These are phyloP conservation scores for Leptinotarsa texana DNA, from an alignment of 1,140 invertebrate genomes.

Conservation along the genomic window DNA sequence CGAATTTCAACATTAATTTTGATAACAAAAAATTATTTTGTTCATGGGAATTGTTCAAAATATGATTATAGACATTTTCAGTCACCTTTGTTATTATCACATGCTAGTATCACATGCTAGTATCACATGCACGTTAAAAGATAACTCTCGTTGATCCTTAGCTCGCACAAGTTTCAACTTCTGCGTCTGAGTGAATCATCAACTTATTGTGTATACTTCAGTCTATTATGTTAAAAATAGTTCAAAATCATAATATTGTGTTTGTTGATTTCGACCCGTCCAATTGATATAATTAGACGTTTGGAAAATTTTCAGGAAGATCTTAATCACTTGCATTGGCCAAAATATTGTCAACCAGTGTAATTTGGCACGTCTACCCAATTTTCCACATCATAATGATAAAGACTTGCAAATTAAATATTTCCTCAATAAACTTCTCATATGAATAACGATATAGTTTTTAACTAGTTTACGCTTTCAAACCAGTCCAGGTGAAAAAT, in stretches of 20 bases:
- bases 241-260: not conserved
- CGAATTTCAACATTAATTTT: too few species aligned
- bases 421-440: not conserved
- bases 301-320: not conserved
- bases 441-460: not conserved
- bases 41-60: too few species aligned
- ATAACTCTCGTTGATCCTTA: too few species aligned
- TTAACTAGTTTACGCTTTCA: not conserved
- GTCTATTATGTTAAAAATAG: not conserved
- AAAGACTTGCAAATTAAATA: not conserved
- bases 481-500: too few species aligned
- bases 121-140: too few species aligned
- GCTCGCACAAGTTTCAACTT: too few species aligned
- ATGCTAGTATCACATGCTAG: too few species aligned
- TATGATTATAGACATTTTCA: too few species aligned
- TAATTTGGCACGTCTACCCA: not conserved
- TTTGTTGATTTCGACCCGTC: too few species aligned
- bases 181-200: too few species aligned
- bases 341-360: conserved; percentile 8
- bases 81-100: too few species aligned
- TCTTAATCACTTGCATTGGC: not conserved
- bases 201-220: not conserved
- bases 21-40: too few species aligned
- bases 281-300: not conserved
- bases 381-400: not conserved